Evolutionary conservation across 2,113 vertebrate species (phyloP).

Genomic region (Dinomys branickii): DNA sequence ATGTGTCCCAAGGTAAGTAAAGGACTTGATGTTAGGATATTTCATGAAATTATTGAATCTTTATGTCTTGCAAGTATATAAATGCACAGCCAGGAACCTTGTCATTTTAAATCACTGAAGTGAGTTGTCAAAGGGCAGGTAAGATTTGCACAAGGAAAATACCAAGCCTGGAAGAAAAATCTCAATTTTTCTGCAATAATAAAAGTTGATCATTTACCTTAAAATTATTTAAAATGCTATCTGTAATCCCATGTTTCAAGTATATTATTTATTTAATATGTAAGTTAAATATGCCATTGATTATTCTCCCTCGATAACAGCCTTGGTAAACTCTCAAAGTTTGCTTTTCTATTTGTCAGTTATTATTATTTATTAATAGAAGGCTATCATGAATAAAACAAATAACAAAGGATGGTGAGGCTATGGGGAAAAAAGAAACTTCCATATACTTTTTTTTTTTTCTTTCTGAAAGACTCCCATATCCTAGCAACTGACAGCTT

Average conservation of each 20-base stretch:
- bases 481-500: background rate
- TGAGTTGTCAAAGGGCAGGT: fast-evolving
- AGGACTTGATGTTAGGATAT: fast-evolving
- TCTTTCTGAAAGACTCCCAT: background rate
- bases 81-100: fast-evolving
- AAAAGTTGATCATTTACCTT: background rate
- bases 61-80: fast-evolving
- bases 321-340: background rate
- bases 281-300: background rate
- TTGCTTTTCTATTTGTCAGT: background rate
- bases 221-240: background rate
- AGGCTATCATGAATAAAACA: background rate
- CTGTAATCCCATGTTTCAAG: background rate
- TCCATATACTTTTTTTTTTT: background rate
- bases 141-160: background rate
- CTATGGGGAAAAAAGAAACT: background rate
- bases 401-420: background rate
- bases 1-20: background rate
- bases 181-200: no score
- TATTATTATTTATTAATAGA: background rate
- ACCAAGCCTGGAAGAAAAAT: no score
- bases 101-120: no score
- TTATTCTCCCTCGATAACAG: fast-evolving
- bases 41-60: background rate
- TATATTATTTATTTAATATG: background rate